Evolutionary conservation across 2,888 invertebrate genomes (phyloP).

Genomic region (Ypsolopha scabrella): DNA sequence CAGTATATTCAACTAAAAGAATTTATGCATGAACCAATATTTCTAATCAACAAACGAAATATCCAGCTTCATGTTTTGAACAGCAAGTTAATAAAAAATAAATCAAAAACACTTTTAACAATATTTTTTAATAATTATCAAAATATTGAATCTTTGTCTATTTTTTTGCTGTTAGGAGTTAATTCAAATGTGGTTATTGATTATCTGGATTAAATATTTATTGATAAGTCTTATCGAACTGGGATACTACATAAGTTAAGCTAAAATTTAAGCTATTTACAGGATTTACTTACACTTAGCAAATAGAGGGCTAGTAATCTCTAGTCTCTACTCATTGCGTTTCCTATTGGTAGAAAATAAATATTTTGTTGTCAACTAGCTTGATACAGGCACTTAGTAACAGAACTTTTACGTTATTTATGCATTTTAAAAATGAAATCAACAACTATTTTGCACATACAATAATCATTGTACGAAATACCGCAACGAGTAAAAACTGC

Average conservation of each 20-base stretch:
- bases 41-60: conserved; percentile 2
- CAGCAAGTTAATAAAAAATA: neutral
- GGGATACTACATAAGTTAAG: conserved; percentile 20
- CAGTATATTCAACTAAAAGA: neutral
- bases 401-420: neutral
- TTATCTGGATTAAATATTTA: neutral
- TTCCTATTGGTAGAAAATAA: too few species aligned
- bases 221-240: neutral
- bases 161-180: neutral
- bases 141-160: neutral
- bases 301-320: neutral
- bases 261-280: conserved; percentile 27
- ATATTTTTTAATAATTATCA: neutral
- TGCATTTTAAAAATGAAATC: neutral
- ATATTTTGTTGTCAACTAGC: too few species aligned
- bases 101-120: neutral
- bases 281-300: conserved; percentile 2
- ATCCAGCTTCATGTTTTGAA: neutral
- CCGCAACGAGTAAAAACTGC: conserved; percentile 24
- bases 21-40: neutral
- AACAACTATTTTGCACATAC: neutral
- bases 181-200: neutral
- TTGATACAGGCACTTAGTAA: too few species aligned
- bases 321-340: too few species aligned
- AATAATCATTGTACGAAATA: conserved; percentile 19